phyloP scores from a whole-genome alignment of 2,113 vertebrate genomes.

The Ascaphus truei region DNA sequence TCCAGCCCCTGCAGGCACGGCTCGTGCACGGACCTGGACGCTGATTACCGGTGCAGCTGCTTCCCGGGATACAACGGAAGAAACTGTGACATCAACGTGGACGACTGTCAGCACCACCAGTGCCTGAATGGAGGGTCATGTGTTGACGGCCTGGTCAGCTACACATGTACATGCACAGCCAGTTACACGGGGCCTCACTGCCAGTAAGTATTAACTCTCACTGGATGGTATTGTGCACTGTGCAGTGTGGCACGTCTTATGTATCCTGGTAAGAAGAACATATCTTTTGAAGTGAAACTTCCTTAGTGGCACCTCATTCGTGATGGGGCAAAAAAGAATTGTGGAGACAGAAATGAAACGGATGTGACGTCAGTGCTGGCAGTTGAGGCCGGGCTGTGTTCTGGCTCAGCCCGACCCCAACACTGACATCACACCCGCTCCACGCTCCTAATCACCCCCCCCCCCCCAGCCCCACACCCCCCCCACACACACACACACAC shows the following conservation, averaged over 20 bases:
- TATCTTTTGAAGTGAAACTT: too few species aligned
- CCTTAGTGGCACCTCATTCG: too few species aligned
- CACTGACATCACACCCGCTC: too few species aligned
- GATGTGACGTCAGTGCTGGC: too few species aligned
- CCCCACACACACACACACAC: too few species aligned
- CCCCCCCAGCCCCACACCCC: too few species aligned
- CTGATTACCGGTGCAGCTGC: slow-evolving; percentile 78
- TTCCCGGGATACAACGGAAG: slow-evolving; percentile 72
- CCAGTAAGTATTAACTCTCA: slow-evolving; percentile 67
- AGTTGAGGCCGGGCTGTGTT: too few species aligned
- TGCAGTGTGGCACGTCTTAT: not conserved
- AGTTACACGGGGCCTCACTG: slow-evolving; percentile 69
- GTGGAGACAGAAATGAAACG: too few species aligned
- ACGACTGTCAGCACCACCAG: slow-evolving; percentile 71
- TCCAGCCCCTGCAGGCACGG: slow-evolving; percentile 72
- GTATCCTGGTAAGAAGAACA: too few species aligned
- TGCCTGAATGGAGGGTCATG: slow-evolving; percentile 75
- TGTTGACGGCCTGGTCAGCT: slow-evolving; percentile 48
- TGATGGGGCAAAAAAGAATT: too few species aligned
- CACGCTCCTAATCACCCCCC: too few species aligned
- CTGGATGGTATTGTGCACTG: not conserved
- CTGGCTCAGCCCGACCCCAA: too few species aligned
- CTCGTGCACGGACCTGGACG: slow-evolving; percentile 65
- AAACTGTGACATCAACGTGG: slow-evolving; percentile 74
- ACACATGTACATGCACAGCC: slow-evolving; percentile 70